phyloP scores from a whole-genome alignment of 2,888 invertebrate genomes.

The Rotaria sp. region DNA sequence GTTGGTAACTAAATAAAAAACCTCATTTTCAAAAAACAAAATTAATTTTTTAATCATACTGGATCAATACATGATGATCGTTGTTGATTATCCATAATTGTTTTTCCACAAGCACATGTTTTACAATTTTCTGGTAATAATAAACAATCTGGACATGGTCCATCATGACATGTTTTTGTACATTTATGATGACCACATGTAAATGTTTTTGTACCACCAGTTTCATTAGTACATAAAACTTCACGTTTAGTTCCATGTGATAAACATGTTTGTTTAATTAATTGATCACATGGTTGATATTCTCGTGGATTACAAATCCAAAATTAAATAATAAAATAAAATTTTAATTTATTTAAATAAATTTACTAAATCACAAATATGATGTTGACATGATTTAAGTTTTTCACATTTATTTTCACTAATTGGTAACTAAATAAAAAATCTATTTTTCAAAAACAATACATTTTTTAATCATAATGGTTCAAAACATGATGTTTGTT shows the following conservation, averaged over 20 bases:
- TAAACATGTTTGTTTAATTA: constrained; percentile 48
- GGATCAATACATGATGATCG: constrained; percentile 49
- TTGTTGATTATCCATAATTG: constrained; percentile 41
- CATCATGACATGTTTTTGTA: constrained; percentile 65
- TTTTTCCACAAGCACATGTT: constrained; percentile 36
- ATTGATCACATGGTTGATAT: constrained; percentile 42
- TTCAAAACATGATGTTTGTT: too few species aligned
- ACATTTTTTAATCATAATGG: too few species aligned
- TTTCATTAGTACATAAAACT: constrained; percentile 6
- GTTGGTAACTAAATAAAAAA: constrained; percentile 76
- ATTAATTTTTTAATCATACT: constrained; percentile 59
- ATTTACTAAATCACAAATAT: too few species aligned
- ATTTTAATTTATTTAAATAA: too few species aligned
- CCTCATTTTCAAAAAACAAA: too few species aligned
- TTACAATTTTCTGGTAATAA: constrained; percentile 31
- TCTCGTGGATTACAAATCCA: constrained; percentile 26
- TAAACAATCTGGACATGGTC: constrained; percentile 68
- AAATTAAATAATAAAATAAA: neutral
- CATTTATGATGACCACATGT: constrained; percentile 65
- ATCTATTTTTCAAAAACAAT: too few species aligned
- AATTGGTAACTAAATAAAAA: too few species aligned
- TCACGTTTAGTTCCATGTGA: constrained; percentile 36
- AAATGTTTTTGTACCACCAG: constrained; percentile 55
- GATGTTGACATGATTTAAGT: too few species aligned
- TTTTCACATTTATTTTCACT: too few species aligned